Percentiles rank a stretch among this genome's conserved stretches.
Evolutionary conservation across 2,113 vertebrate genomes (phyloP).

Genomic region (Azemiops feae): DNA sequence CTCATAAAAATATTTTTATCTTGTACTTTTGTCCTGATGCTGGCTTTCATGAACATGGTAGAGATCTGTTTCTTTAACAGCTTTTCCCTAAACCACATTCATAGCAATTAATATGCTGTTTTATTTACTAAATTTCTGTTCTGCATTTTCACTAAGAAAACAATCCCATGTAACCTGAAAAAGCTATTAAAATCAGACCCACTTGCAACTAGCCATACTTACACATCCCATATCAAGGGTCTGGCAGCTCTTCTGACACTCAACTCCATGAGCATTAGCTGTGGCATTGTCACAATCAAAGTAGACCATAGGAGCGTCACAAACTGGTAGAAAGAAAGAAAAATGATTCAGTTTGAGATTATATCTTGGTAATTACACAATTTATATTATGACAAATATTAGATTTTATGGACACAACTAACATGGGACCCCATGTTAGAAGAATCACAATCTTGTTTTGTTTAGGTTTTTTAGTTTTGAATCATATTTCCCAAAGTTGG

Average conservation of each 20-base stretch:
- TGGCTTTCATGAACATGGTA: not conserved
- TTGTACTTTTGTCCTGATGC: not conserved
- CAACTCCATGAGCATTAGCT: slow-evolving; percentile 68
- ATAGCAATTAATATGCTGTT: not conserved
- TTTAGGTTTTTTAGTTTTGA: not conserved
- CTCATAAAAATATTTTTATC: not conserved
- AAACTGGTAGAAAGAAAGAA: slow-evolving; percentile 62
- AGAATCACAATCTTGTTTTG: not conserved
- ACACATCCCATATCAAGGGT: slow-evolving; percentile 89
- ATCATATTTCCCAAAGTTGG: not conserved
- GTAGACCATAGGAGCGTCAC: slow-evolving; percentile 78
- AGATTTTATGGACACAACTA: not conserved
- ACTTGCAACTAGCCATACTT: slow-evolving; percentile 57
- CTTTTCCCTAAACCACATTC: not conserved
- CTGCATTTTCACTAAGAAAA: not conserved
- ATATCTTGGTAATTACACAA: not conserved
- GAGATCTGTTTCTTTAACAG: not conserved
- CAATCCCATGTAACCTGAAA: not conserved
- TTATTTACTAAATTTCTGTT: not conserved
- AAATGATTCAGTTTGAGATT: not conserved
- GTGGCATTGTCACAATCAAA: slow-evolving; percentile 76
- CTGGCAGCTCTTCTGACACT: slow-evolving; percentile 89
- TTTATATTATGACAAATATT: not conserved
- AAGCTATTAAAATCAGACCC: not conserved
- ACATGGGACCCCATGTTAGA: not conserved